Percentiles rank a stretch among this genome's conserved stretches.
Evolutionary conservation across 2,888 invertebrate genomes (phyloP).

Genomic region (Ligdia adustata): DNA sequence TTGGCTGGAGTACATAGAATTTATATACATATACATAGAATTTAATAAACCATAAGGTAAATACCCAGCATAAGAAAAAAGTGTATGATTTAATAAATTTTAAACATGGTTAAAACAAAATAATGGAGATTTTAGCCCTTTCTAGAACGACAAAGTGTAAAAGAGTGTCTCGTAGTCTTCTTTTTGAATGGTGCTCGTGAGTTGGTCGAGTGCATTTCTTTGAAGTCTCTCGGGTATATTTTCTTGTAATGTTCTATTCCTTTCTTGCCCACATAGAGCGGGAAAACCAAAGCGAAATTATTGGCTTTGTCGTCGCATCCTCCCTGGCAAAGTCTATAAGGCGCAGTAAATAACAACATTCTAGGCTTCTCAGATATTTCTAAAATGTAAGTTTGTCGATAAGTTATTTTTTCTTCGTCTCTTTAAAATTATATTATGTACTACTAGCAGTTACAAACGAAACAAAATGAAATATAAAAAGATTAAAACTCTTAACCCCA

Average conservation of each 20-base stretch:
- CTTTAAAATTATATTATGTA: too few relatives aligned
- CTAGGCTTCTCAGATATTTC: slow-evolving; percentile 42
- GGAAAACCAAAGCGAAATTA: slow-evolving; percentile 57
- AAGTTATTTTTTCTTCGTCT: too few relatives aligned
- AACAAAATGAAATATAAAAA: too few relatives aligned
- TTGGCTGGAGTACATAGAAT: too few relatives aligned
- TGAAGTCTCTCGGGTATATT: slow-evolving; percentile 47
- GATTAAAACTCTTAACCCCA: too few relatives aligned
- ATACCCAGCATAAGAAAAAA: too few relatives aligned
- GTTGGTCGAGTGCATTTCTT: slow-evolving; percentile 29
- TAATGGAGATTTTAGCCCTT: background rate
- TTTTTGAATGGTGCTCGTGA: slow-evolving; percentile 50
- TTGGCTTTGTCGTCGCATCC: slow-evolving; percentile 41
- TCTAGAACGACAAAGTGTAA: slow-evolving; percentile 7
- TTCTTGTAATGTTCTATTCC: slow-evolving; percentile 44
- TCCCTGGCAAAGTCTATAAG: slow-evolving; percentile 62
- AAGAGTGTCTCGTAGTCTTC: slow-evolving; percentile 9
- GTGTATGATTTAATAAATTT: too few relatives aligned
- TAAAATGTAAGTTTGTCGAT: too few relatives aligned
- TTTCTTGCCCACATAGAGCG: slow-evolving; percentile 55
- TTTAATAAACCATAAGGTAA: too few relatives aligned
- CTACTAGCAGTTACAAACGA: too few relatives aligned
- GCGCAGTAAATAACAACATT: slow-evolving; percentile 65
- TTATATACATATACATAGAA: too few relatives aligned
- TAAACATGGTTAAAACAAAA: too few relatives aligned